Base-by-base conservation (phyloP, 2,797 vertebrate genomes). In the Catamblyrhynchus diadema region DNA sequence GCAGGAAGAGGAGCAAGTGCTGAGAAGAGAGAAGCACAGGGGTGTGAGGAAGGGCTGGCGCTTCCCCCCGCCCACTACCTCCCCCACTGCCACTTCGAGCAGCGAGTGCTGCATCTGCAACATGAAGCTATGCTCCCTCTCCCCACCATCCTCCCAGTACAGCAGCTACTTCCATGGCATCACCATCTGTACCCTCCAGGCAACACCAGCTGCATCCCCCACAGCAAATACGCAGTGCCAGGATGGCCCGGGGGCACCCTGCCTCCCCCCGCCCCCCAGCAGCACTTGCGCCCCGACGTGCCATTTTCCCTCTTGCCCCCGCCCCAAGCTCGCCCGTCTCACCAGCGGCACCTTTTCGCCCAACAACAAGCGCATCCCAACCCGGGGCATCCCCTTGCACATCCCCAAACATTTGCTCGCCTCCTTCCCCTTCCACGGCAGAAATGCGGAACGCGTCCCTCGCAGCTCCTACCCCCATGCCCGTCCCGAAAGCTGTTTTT, bases 1-100 rank as follows among this genome's bases (percentile, higher is more conserved):
- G 98, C 93, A 99, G 95, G 96, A 99, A 97, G 66, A 98, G 87
- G 59, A 98, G 75, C 78, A 98, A 95, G 64, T 96, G 97, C 98
- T 98, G 95, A 59, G 57, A 86, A 48, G n/a, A 94, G 51, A 95
- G n/a, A 88, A 65, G 50, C 64, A 89, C 22, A 83, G 39, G 47
- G 60, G 67, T 47, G 77, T 72, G 27, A 82, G 56, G 77, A 57
- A 33, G 64, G n/a, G 12, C 22, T 59, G 51, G 28, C 2, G 4
- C 25, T 28, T 65, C 45, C 57, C 39, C 39, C 15, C 1, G 3
- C 42, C 50, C 48, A 48, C 35, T 15, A 25, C 33, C 44, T 62
- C 44, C 53, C 24, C 21, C 59, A 24, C 24, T 12, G 35, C 33
- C 60, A 73, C 56, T 53, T 21, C 0, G 2, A 62, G 33, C 25